Evolutionary conservation across 2,888 invertebrate species (phyloP), one percentile per base, ranked within the genome.

Genomic region (Tethea ocularis): DNA sequence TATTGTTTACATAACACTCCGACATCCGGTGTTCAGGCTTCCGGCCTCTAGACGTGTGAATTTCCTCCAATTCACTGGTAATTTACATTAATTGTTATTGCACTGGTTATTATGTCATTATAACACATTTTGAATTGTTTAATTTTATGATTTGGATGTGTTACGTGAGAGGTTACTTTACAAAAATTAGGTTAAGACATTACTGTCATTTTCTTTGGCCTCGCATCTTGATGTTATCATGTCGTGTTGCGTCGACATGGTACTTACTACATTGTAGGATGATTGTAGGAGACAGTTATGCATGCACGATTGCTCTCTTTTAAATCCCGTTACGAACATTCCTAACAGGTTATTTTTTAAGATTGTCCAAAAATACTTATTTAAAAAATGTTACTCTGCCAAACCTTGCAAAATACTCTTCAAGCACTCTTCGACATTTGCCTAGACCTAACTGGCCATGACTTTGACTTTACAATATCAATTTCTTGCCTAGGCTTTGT

Each of bases 81-180:
- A 53, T 70, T 62, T 57, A 52, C 52, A 64, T 56, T 66, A 69
- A 53, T 56, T 64, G 56, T 57, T 62, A 68, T 62, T 63, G 64
- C 66, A 61, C 68, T 60, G 60, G 62, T 68, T 68, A 69, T 69
- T 69, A 72, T 68, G 64, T 68, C 63, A 69, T 69, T 72, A 63
- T 56, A 66, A 69, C 67, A 72, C 63, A 72, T 69, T 60, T 61
- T 33, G 36, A 58, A n/a, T 52, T 59, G 54, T 63, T 63, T 57
- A 24, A 51, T 59, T 55, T 55, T 13, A 51, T 23, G 22, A 58
- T 64, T 57, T 26, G 51, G 53, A 55, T 24, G 59, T 56, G 61
- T 64, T 56, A 23, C 46, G 61, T 51, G 56, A 52, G 64, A 65
- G 65, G 66, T 63, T 60, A 52, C n/a, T n/a, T 23, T 2, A n/a